Conservation (phyloP, 2,888 invertebrate species). For the Icerya purchasi region DNA sequence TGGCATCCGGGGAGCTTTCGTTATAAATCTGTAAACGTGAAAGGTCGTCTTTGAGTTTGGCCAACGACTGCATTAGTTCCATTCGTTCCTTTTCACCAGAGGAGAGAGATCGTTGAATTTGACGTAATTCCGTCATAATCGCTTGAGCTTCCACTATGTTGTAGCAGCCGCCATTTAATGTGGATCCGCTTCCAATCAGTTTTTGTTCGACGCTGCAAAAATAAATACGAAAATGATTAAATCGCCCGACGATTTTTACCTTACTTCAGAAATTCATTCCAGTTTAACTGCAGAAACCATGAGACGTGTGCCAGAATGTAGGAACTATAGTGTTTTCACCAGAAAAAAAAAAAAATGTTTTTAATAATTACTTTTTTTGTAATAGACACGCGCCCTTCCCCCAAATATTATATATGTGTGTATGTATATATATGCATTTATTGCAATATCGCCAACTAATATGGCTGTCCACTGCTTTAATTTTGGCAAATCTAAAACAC, state of each 20-base stretch:
- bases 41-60: slow-evolving; percentile 79
- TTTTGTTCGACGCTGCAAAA: slow-evolving; percentile 65
- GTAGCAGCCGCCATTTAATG: slow-evolving; percentile 35
- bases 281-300: not conserved
- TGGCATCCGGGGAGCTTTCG: slow-evolving; percentile 39
- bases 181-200: slow-evolving; percentile 40
- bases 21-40: slow-evolving; percentile 62
- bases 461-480: too few relatives aligned
- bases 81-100: slow-evolving; percentile 85
- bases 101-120: slow-evolving; percentile 75
- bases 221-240: slow-evolving; percentile 16
- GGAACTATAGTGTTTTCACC: not conserved
- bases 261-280: too few relatives aligned
- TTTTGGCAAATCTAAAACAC: too few relatives aligned
- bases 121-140: slow-evolving; percentile 79
- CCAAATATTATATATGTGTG: too few relatives aligned
- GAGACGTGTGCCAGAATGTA: not conserved
- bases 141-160: slow-evolving; percentile 86
- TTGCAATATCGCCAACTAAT: too few relatives aligned
- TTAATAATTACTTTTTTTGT: too few relatives aligned
- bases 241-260: too few relatives aligned
- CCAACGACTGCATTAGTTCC: slow-evolving; percentile 80
- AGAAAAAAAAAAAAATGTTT: too few relatives aligned
- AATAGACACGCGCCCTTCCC: too few relatives aligned
- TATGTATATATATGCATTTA: too few relatives aligned